Percentiles rank a stretch among this genome's conserved stretches.
Evolutionary conservation across 2,113 vertebrate genomes (phyloP).

Genomic region (Astatoreochromis straeleni): DNA sequence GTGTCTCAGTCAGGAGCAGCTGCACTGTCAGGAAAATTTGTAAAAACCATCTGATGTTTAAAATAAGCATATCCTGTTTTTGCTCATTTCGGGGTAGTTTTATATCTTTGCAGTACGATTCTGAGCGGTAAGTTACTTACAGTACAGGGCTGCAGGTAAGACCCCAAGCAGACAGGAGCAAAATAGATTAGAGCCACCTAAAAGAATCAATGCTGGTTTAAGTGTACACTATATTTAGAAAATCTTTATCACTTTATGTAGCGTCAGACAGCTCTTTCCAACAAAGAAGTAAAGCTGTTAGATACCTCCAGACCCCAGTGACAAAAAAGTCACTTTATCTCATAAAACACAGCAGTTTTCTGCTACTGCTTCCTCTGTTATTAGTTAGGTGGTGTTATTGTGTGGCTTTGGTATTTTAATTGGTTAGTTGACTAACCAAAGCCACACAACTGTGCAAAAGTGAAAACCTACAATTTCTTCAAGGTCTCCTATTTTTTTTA

Average conservation of each 20-base stretch:
- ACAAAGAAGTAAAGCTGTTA: neutral
- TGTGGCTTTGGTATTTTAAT: neutral
- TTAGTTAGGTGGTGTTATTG: neutral
- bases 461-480: neutral
- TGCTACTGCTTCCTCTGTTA: neutral
- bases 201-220: neutral
- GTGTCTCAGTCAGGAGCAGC: neutral
- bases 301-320: neutral
- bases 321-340: neutral
- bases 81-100: neutral
- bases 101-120: neutral
- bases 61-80: neutral
- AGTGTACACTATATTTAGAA: neutral
- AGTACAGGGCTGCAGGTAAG: neutral
- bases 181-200: neutral
- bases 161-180: neutral
- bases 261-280: neutral
- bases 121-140: neutral
- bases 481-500: neutral
- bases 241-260: no score
- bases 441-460: neutral
- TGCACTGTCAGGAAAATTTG: neutral
- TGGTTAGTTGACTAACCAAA: neutral
- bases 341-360: neutral
- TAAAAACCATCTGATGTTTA: neutral